phyloP scores from a whole-genome alignment of 1,140 invertebrate genomes.

The Cyrtorhinus lividipennis region DNA sequence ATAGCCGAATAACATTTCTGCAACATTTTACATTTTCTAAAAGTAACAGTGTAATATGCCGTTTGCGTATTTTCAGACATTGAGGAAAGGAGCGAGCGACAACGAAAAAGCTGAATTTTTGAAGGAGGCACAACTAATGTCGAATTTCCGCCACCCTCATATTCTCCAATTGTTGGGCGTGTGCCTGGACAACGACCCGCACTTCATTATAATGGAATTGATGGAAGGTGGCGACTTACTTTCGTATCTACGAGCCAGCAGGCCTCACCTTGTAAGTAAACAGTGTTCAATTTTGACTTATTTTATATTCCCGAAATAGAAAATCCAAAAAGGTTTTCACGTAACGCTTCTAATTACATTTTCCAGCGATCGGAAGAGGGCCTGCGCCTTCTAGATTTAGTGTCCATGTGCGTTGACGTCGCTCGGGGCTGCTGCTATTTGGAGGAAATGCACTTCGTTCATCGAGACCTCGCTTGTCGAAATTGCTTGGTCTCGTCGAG shows the following conservation, averaged over 20 bases:
- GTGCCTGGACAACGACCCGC: constrained; percentile 82
- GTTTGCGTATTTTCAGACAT: too few species aligned
- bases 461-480: constrained; percentile 85
- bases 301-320: too few species aligned
- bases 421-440: constrained; percentile 82
- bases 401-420: constrained; percentile 88
- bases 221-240: constrained; percentile 94
- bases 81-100: constrained; percentile 80
- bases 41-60: too few species aligned
- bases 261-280: constrained; percentile 46
- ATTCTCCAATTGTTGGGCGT: constrained; percentile 85
- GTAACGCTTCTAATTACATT: too few species aligned
- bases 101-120: constrained; percentile 87
- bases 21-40: too few species aligned
- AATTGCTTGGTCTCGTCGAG: constrained; percentile 78
- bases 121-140: constrained; percentile 94
- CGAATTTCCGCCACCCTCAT: constrained; percentile 91
- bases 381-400: constrained; percentile 42
- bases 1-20: too few species aligned
- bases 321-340: background rate
- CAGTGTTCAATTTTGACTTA: background rate
- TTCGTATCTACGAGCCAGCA: constrained; percentile 66
- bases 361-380: background rate
- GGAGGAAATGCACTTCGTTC: constrained; percentile 91
- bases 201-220: constrained; percentile 86